These are phyloP conservation scores for Tachuris rubrigastra DNA, from an alignment of 2,113 vertebrate genomes.

Conservation along the genomic window DNA sequence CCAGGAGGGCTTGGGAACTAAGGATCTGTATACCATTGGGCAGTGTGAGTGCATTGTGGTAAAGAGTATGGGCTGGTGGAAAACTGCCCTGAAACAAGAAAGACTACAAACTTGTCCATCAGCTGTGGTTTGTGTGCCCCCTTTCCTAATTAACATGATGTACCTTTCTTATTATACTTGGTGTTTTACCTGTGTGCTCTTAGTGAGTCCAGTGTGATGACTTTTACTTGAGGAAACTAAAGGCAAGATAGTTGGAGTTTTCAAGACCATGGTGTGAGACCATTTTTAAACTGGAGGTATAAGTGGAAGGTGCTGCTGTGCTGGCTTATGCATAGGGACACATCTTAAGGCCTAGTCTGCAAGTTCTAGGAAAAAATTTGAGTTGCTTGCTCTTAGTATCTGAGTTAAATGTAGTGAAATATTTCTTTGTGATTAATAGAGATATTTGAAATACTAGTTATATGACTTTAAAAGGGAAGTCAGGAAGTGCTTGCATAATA, in stretches of 20 bases:
- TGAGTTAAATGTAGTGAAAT: neutral
- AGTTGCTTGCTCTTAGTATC: neutral
- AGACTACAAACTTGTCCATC: neutral
- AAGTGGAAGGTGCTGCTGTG: neutral
- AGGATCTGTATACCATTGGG: neutral
- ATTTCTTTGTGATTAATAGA: neutral
- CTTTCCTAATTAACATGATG: neutral
- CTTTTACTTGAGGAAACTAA: neutral
- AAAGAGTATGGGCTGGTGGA: neutral
- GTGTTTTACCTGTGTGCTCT: neutral
- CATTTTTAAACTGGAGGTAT: neutral
- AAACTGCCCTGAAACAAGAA: neutral
- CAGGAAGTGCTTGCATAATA: neutral
- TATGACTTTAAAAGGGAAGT: neutral
- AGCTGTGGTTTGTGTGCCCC: neutral
- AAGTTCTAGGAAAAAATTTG: neutral
- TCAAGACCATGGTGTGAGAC: neutral
- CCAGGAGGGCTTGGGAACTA: neutral
- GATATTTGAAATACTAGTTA: neutral
- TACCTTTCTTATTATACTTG: neutral
- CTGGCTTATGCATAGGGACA: neutral
- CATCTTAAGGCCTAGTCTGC: neutral
- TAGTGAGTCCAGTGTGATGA: neutral
- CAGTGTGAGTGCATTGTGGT: neutral
- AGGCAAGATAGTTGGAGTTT: neutral